Evolutionary conservation across 2,113 vertebrate species (phyloP).

Genomic region (Numida meleagris): DNA sequence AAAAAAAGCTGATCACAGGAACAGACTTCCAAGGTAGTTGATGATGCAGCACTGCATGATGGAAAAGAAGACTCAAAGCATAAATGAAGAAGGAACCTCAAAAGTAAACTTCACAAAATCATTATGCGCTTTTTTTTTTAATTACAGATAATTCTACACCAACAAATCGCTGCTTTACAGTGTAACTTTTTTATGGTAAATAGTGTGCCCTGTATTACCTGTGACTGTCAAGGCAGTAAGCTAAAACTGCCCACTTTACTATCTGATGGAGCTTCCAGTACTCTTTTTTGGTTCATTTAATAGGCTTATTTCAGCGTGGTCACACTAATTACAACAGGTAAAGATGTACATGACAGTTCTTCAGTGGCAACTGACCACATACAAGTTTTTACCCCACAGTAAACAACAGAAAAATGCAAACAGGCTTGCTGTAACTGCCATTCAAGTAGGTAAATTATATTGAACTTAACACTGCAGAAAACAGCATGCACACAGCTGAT

Average conservation of each 20-base stretch:
- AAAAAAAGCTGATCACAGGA: background rate
- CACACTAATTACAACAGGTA: background rate
- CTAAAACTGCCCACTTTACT: background rate
- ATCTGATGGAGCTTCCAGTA: background rate
- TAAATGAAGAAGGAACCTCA: background rate
- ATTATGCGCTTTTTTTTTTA: background rate
- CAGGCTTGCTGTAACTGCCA: background rate
- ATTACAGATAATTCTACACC: background rate
- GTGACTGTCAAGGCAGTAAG: background rate
- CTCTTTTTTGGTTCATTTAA: background rate
- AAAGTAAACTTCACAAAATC: background rate
- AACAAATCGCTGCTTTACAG: background rate
- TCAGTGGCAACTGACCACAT: background rate
- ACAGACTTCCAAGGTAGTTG: background rate
- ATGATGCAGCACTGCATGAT: background rate
- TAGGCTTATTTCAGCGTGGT: background rate
- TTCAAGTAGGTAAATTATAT: background rate
- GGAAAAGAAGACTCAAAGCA: background rate
- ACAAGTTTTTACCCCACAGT: fast-evolving
- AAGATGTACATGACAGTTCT: background rate
- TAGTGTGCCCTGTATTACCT: background rate
- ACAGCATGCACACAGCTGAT: background rate
- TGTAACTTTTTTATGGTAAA: background rate
- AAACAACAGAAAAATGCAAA: background rate
- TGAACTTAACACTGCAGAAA: background rate